These are phyloP conservation scores for Micromys minutus DNA, from an alignment of 2,113 vertebrate genomes.

Conservation along the genomic window DNA sequence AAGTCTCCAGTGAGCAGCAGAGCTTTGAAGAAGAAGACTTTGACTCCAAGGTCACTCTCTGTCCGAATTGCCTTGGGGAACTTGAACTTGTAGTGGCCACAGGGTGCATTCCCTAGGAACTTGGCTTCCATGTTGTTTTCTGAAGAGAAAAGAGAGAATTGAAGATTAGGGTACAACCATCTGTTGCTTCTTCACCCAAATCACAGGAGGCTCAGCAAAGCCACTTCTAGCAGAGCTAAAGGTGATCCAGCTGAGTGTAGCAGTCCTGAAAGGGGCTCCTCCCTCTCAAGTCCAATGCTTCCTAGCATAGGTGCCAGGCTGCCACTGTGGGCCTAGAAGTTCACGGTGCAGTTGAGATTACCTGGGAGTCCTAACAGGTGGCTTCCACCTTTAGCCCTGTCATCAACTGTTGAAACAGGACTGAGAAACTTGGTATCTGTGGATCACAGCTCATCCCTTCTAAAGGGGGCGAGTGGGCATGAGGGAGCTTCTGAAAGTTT, in stretches of 20 bases:
- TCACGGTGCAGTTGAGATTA: not conserved
- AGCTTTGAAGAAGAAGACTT: conserved; percentile 99
- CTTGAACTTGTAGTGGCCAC: conserved; percentile 97
- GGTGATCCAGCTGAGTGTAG: not conserved
- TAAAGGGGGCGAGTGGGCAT: not conserved
- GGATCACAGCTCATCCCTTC: not conserved
- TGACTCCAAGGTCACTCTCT: conserved; percentile 88
- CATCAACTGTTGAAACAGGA: not conserved
- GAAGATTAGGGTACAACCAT: conserved; percentile 27
- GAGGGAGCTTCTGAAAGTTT: not conserved
- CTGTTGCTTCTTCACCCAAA: not conserved
- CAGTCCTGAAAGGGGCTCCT: not conserved
- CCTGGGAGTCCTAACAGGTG: not conserved
- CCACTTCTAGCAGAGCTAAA: not conserved
- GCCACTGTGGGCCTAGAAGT: not conserved
- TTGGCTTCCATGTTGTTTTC: conserved; percentile 89
- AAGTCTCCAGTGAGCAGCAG: conserved; percentile 84
- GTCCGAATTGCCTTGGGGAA: conserved; percentile 89
- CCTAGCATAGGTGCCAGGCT: not conserved
- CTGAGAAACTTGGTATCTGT: not conserved
- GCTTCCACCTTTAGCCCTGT: not conserved
- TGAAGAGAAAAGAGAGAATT: conserved; percentile 69
- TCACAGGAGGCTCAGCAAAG: not conserved
- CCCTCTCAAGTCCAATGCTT: not conserved
- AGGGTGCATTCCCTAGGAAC: conserved; percentile 94